Percentiles rank a stretch among this genome's conserved stretches.
phyloP scores from a whole-genome alignment of 2,797 vertebrate genomes.

The Momotus momota region DNA sequence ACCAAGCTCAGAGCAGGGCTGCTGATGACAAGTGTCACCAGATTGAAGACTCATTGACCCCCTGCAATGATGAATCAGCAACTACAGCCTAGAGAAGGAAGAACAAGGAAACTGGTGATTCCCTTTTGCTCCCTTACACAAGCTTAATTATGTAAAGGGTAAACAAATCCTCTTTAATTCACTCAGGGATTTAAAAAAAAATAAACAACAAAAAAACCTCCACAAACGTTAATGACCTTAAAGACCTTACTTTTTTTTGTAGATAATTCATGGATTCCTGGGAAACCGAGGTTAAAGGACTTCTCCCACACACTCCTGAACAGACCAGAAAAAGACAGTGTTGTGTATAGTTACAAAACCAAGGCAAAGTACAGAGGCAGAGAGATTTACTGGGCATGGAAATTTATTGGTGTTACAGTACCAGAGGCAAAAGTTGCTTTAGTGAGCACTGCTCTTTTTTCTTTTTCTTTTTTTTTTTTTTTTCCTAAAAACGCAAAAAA shows the following conservation, averaged over 20 bases:
- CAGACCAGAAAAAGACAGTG: neutral
- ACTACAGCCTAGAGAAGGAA: neutral
- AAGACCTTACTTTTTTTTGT: neutral
- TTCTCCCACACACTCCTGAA: neutral
- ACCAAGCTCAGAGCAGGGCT: neutral
- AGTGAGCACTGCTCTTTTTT: accelerated
- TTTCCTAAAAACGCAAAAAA: neutral
- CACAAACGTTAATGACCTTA: neutral
- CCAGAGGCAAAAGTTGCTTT: neutral
- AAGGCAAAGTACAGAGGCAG: neutral
- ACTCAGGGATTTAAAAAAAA: neutral
- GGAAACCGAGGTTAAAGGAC: neutral
- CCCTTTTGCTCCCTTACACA: neutral
- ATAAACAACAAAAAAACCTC: neutral
- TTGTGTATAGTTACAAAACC: neutral
- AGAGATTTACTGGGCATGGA: neutral
- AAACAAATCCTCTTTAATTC: conserved; percentile 28
- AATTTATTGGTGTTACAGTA: neutral
- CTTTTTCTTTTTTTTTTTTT: neutral
- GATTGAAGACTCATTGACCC: neutral
- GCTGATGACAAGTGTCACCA: neutral
- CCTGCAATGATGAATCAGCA: neutral
- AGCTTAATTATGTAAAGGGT: neutral
- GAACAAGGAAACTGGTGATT: neutral
- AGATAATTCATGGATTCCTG: neutral